Evolutionary conservation across 1,140 invertebrate species (phyloP).

Genomic region (Melitaea cinxia): DNA sequence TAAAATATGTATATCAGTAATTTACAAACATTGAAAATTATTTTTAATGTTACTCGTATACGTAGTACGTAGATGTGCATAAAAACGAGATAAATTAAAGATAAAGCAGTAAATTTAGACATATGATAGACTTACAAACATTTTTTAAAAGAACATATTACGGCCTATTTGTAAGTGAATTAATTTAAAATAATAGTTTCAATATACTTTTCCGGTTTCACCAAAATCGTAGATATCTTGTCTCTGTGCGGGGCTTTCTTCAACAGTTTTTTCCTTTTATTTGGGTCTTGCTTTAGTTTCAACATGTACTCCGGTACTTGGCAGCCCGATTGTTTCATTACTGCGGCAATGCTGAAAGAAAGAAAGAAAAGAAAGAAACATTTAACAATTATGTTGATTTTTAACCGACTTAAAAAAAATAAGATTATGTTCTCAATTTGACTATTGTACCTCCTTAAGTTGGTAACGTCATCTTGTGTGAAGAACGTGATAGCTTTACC

Average conservation of each 20-base stretch:
- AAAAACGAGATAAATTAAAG: no score
- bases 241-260: slow-evolving; percentile 83
- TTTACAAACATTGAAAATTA: no score
- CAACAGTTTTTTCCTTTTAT: slow-evolving; percentile 83
- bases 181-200: not conserved
- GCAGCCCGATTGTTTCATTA: slow-evolving; percentile 94
- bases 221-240: slow-evolving; percentile 84
- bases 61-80: no score
- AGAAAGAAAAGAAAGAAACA: no score
- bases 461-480: slow-evolving; percentile 91
- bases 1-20: no score
- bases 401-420: no score
- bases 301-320: slow-evolving; percentile 95
- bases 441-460: slow-evolving; percentile 89
- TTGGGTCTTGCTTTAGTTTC: slow-evolving; percentile 87
- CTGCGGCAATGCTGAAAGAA: slow-evolving; percentile 88
- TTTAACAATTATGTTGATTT: no score
- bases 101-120: no score
- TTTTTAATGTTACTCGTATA: no score
- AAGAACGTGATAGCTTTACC: slow-evolving; percentile 97
- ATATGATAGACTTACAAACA: no score
- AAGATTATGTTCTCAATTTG: not conserved
- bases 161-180: no score
- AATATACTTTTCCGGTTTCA: slow-evolving; percentile 62
- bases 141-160: no score